Evolutionary conservation across 2,113 vertebrate genomes (phyloP).

Genomic region (zebrafish (Danio rerio)): GRCz12tu NC_133193.1:15083501-15084000

Average conservation of each 20-base stretch:
- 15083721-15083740: not conserved
- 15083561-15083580: not conserved
- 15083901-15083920: no score
- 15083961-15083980: no score
- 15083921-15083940: no score
- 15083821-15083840: not conserved
- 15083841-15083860: no score
- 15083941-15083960: no score
- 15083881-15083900: no score
- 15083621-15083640: not conserved
- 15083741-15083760: not conserved
- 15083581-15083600: not conserved
- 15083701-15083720: not conserved
- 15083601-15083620: not conserved
- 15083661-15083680: not conserved
- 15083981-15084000: no score
- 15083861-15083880: no score
- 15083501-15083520: conserved; percentile 10
- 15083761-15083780: not conserved
- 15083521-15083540: not conserved
- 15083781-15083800: not conserved
- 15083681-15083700: not conserved
- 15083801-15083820: not conserved
- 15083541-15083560: conserved; percentile 2
- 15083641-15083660: not conserved